Evolutionary conservation across 2,797 vertebrate genomes (phyloP), one percentile per base, ranked within the genome.

Genomic region (Poeciliopsis gracilis): DNA sequence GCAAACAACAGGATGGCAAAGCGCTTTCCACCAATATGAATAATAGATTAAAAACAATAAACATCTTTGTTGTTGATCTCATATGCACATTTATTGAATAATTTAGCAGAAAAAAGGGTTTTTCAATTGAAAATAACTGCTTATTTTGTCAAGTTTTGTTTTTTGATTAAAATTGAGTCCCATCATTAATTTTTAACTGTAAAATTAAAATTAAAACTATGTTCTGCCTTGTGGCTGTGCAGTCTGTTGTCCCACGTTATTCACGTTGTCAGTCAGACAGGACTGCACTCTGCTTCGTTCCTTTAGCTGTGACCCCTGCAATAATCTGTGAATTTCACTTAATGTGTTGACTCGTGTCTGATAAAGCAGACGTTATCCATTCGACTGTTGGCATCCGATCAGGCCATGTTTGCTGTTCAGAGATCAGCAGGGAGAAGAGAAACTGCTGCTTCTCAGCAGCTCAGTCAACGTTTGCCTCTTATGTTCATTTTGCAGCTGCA

Each of bases 371-470:
- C 11, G 36, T 82, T 84, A 80, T 85, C 85, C 38, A 10, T 82
- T 80, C 25, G 11, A 77, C 78, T 86, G 86, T 18, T 79, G 77
- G 80, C 82, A 28, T 33, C 81, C 61, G 38, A 86, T 88, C 83
- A 78, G 69, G 72, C 77, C 89, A 87, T 90, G 38, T 93, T 86
- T 91, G 73, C 89, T 80, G 85, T 82, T 85, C 85, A 82, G 84
- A 89, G 86, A 88, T 82, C 86, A 85, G 51, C 0, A 5, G 38
- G 69, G 4, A 69, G 80, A 77, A 67, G 78, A 70, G 49, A 66
- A 77, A 77, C 5, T 0, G 5, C 76, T 10, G 30, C 7, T 1
- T 25, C 77, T 72, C 46, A 15, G 12, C 71, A 47, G 79, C 61
- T n/a, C 46, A 63, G 85, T 81, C 75, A 81, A 78, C 80, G 82